A percentile compares a stretch with the other conserved stretches of the same genome.
phyloP scores from a whole-genome alignment of 2,113 vertebrate species.

The Isichthys henryi region DNA sequence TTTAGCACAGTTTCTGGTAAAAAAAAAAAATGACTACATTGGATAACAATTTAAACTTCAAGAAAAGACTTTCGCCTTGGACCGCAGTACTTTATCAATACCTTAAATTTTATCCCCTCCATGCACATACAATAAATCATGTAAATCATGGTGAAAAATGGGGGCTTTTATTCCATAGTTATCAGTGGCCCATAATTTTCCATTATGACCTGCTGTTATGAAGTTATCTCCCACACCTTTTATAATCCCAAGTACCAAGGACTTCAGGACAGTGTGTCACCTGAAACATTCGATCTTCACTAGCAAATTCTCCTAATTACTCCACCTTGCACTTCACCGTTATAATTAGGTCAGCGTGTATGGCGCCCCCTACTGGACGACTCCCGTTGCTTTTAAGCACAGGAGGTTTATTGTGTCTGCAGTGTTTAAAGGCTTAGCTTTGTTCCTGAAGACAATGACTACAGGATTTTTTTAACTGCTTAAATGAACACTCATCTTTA shows the following conservation, averaged over 20 bases:
- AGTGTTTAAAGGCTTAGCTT: not conserved
- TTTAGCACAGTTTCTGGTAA: not conserved
- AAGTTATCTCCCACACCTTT: not conserved
- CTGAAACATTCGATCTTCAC: not conserved
- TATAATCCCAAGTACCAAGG: not conserved
- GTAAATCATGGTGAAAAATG: not conserved
- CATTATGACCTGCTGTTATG: not conserved
- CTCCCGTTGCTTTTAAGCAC: not conserved
- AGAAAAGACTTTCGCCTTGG: not conserved
- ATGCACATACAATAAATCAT: not conserved
- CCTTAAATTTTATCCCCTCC: not conserved
- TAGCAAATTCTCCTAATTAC: constrained; percentile 2
- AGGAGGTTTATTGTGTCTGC: not conserved
- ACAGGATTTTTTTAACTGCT: not conserved
- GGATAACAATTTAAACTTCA: not conserved
- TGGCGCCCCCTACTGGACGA: not conserved
- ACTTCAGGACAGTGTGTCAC: not conserved
- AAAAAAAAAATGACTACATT: not conserved
- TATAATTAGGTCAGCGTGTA: not conserved
- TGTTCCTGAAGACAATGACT: not conserved
- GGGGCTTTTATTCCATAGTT: not conserved
- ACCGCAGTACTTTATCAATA: not conserved
- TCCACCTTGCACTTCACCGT: not conserved
- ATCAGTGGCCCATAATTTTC: not conserved
- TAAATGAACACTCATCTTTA: not conserved